phyloP scores from a whole-genome alignment of 2,888 invertebrate genomes.

The Bellardia bayeri region DNA sequence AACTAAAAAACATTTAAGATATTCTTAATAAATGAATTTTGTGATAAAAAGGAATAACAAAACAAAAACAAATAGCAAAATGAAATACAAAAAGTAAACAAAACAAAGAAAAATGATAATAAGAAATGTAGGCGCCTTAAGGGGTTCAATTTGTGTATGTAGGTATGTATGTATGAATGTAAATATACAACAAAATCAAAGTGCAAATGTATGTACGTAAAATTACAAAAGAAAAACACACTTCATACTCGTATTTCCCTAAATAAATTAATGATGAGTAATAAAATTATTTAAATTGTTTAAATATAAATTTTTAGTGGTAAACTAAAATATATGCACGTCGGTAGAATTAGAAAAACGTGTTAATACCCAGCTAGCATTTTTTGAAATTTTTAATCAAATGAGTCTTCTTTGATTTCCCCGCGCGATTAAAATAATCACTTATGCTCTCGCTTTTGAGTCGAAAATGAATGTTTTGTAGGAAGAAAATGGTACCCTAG shows the following conservation, averaged over 20 bases:
- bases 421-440: no score
- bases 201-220: slow-evolving; percentile 38
- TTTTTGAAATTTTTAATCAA: no score
- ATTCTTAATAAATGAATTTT: slow-evolving; percentile 18
- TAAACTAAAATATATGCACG: no score
- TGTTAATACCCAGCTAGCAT: no score
- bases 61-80: slow-evolving; percentile 23
- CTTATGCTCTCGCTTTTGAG: no score
- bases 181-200: slow-evolving; percentile 11
- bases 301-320: no score
- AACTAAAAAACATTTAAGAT: neutral
- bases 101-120: slow-evolving; percentile 1
- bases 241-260: neutral
- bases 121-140: slow-evolving; percentile 17
- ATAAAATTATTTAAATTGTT: neutral
- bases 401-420: no score
- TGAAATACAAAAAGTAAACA: slow-evolving; percentile 41
- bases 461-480: no score
- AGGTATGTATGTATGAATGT: neutral
- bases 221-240: neutral
- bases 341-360: no score
- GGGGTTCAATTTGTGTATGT: slow-evolving; percentile 19
- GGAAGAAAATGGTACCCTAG: no score
- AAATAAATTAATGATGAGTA: neutral
- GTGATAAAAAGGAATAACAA: slow-evolving; percentile 3